A percentile compares a stretch with the other conserved stretches of the same genome.
Evolutionary conservation across 2,113 vertebrate genomes (phyloP).

Genomic region (Rhineura floridana): DNA sequence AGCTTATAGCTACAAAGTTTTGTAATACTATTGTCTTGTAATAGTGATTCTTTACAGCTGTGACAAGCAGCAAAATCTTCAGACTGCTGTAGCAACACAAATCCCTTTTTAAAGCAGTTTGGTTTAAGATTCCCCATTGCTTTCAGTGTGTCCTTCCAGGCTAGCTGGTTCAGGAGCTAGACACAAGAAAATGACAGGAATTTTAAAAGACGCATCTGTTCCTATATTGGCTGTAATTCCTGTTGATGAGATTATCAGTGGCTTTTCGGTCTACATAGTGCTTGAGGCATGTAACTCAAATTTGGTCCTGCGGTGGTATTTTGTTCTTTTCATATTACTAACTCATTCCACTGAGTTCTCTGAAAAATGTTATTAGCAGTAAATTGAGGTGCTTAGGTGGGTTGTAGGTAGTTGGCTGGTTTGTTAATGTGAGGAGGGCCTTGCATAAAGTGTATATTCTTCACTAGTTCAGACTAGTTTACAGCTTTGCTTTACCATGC

Average conservation of each 20-base stretch:
- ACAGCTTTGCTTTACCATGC: not conserved
- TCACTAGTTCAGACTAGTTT: not conserved
- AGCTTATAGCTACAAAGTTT: constrained; percentile 32
- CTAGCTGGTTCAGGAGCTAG: not conserved
- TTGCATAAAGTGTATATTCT: not conserved
- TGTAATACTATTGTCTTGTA: constrained; percentile 34
- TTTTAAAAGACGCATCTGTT: not conserved
- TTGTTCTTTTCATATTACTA: not conserved
- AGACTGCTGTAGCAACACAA: constrained; percentile 4
- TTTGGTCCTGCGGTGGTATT: not conserved
- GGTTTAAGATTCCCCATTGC: constrained; percentile 9
- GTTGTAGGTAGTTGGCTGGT: not conserved
- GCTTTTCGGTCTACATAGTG: not conserved
- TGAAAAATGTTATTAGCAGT: not conserved
- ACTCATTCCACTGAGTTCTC: not conserved
- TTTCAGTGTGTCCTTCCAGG: constrained; percentile 4
- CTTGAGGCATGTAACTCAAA: not conserved
- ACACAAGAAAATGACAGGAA: not conserved
- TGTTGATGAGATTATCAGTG: not conserved
- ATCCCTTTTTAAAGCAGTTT: not conserved
- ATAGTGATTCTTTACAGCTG: not conserved
- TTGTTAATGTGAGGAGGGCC: not conserved
- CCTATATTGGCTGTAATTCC: not conserved
- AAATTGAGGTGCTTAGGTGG: not conserved
- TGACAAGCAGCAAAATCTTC: constrained; percentile 14